Conservation (phyloP, 2,113 vertebrate species). For the Synchiropus splendidus region DNA sequence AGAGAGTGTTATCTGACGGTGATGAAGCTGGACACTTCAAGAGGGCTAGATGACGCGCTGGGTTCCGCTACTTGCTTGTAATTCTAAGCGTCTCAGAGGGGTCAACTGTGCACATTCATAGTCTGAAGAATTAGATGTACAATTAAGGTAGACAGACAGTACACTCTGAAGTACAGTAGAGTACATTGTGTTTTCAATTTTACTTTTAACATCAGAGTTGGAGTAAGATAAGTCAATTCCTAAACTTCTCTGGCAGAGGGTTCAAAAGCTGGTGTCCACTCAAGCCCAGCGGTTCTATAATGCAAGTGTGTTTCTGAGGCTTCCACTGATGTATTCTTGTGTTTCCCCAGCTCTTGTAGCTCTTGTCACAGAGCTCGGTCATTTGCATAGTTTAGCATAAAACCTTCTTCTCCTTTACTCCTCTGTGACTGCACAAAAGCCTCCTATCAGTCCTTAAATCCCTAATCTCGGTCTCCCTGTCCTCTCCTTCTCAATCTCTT, state of each 20-base stretch:
- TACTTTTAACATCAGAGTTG: no score
- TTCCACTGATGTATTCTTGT: slow-evolving; percentile 34
- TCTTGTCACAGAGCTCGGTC: slow-evolving; percentile 53
- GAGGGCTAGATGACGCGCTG: no score
- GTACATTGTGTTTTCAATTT: no score
- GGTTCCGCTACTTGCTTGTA: no score
- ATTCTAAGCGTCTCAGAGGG: no score
- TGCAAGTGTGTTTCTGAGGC: slow-evolving; percentile 1
- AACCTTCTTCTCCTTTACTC: slow-evolving; percentile 51
- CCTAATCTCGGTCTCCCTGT: slow-evolving; percentile 57
- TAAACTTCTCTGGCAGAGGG: slow-evolving; percentile 11
- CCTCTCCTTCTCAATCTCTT: slow-evolving; percentile 28
- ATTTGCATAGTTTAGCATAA: slow-evolving; percentile 75
- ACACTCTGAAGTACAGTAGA: no score
- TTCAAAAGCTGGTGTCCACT: slow-evolving; percentile 10
- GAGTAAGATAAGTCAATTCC: no score
- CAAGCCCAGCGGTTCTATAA: not conserved
- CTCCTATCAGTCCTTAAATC: slow-evolving; percentile 64
- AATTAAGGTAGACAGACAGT: no score
- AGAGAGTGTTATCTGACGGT: no score
- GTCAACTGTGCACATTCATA: no score
- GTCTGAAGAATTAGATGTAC: no score
- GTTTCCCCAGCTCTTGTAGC: slow-evolving; percentile 46
- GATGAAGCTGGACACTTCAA: no score
- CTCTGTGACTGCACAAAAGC: slow-evolving; percentile 63